Percentiles rank a stretch among this genome's conserved stretches.
Conservation (phyloP, 2,888 invertebrate genomes). For the Drosophila paranaensis region DNA sequence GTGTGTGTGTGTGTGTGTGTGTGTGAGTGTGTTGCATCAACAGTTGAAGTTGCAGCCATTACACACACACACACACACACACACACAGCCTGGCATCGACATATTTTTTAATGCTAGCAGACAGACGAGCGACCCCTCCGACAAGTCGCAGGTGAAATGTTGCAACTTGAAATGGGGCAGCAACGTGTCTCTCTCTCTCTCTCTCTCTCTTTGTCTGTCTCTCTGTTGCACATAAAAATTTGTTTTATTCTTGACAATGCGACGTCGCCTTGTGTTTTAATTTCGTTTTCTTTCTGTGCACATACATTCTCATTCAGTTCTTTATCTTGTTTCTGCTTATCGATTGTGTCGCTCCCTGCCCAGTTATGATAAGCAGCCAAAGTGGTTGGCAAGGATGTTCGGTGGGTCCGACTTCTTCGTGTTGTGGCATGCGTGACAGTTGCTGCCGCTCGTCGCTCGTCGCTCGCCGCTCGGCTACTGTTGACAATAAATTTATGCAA, state of each 20-base stretch:
- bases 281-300: constrained; percentile 70
- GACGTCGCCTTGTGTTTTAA: constrained; percentile 64
- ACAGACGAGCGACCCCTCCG: constrained; percentile 42
- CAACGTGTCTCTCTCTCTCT: neutral
- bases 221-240: constrained; percentile 31
- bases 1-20: constrained; percentile 12
- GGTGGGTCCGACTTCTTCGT: constrained; percentile 3
- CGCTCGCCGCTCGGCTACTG: constrained; percentile 38
- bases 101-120: constrained; percentile 67
- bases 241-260: constrained; percentile 45
- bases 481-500: constrained; percentile 71
- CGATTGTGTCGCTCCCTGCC: constrained; percentile 7
- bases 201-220: neutral
- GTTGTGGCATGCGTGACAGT: constrained; percentile 64
- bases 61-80: constrained; percentile 37
- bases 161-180: constrained; percentile 58
- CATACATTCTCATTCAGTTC: constrained; percentile 49
- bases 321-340: constrained; percentile 20
- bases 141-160: constrained; percentile 59
- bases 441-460: constrained; percentile 30
- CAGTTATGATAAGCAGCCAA: constrained; percentile 36
- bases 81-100: constrained; percentile 47
- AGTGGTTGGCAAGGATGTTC: constrained; percentile 47
- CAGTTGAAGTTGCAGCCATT: constrained; percentile 66
- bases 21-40: constrained; percentile 61